Evolutionary conservation across 2,797 vertebrate species (phyloP), one percentile per base, ranked within the genome.

Genomic region (Paguma larvata): DNA sequence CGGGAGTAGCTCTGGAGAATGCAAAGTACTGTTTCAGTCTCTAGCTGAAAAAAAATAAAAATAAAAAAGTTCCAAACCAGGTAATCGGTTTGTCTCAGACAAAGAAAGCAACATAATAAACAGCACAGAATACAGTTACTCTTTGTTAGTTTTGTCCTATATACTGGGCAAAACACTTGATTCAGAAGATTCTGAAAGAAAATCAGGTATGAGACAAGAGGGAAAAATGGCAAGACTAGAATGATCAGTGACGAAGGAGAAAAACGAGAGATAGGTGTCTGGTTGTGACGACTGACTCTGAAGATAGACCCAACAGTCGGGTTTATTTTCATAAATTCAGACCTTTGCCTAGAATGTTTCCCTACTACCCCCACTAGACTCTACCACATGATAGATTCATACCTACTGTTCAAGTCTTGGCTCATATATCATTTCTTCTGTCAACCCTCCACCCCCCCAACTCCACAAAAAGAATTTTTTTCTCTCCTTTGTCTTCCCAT

Each of bases 141-240:
- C 14, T 79, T 73, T 86, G 32, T 46, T 80, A 38, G 44, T 38
- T 13, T 34, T 44, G 13, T 83, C 77, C 83, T 73, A 0, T 67
- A 85, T 27, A 48, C 27, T n/a, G 65, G 86, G 75, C 56, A 10
- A 91, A 89, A n/a, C 73, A 12, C 44, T 94, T 53, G 53, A 79
- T 85, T 95, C 67, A 72, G 41, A 89, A 72, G 44, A 85, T 70
- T 79, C 41, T n/a, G 32, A n/a, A 89, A 94, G 77, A 91, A 90
- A 91, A 77, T 83, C 63, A 46, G 53, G 51, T 46, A 83, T 2
- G 48, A 12, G 21, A 79, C 15, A 67, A 53, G 14, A 72, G 34
- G 23, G 16, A 25, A 89, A 89, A 95, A 86, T 62, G 27, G 2
- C 19, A 67, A 94, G 72, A 18, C 41, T 82, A n/a, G 18, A 87